Conservation (phyloP, 1,140 invertebrate genomes). For the Drosophila azteca region DNA sequence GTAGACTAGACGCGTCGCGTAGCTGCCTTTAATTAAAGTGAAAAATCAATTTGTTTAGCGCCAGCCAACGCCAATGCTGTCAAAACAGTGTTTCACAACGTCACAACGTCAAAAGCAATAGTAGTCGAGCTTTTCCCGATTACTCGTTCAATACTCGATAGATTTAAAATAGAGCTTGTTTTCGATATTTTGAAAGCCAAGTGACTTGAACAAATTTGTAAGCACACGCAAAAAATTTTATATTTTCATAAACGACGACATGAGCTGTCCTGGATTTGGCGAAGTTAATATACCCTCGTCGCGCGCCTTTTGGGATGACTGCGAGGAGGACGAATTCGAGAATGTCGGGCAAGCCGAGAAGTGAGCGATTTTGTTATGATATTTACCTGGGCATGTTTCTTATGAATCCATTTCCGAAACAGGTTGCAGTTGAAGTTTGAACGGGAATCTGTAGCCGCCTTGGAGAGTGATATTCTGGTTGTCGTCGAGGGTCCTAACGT, state of each 20-base stretch:
- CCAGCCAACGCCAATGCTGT: slow-evolving; percentile 1
- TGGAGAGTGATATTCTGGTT: slow-evolving; percentile 61
- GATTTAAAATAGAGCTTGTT: too few relatives aligned
- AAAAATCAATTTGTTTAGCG: slow-evolving; percentile 59
- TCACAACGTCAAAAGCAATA: too few relatives aligned
- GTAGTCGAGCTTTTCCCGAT: too few relatives aligned
- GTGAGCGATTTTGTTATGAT: slow-evolving; percentile 31
- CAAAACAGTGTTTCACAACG: too few relatives aligned
- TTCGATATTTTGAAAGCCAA: too few relatives aligned
- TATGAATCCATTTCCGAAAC: background rate
- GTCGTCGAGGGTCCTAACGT: slow-evolving; percentile 65
- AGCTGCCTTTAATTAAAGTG: slow-evolving; percentile 21
- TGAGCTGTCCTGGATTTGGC: slow-evolving; percentile 78
- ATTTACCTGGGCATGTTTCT: background rate
- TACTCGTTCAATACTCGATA: too few relatives aligned
- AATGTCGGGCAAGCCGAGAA: slow-evolving; percentile 48
- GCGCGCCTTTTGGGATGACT: slow-evolving; percentile 80
- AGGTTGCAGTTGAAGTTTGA: slow-evolving; percentile 56
- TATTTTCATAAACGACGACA: slow-evolving; percentile 2
- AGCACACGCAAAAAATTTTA: too few relatives aligned
- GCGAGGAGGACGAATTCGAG: slow-evolving; percentile 75
- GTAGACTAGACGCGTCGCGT: too few relatives aligned
- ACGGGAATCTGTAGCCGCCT: slow-evolving; percentile 14
- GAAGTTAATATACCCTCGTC: slow-evolving; percentile 79
- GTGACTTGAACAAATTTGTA: too few relatives aligned